Conservation (phyloP, 1,140 invertebrate species). For the Copidosoma floridanum region DNA sequence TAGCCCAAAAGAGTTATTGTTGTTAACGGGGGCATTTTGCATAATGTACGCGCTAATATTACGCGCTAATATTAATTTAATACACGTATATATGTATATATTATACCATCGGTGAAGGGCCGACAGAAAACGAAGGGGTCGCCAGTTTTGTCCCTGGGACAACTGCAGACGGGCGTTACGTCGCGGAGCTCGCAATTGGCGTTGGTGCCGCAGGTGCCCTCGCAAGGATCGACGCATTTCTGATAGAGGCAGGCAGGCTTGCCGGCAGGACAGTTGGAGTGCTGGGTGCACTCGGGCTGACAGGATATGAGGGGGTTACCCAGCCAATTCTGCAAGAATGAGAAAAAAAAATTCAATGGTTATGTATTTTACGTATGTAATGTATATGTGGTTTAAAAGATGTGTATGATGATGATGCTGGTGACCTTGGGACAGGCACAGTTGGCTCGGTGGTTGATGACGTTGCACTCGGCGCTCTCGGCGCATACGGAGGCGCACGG, state of each 20-base stretch:
- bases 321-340: conserved; percentile 63
- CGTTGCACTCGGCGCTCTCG: conserved; percentile 74
- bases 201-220: conserved; percentile 75
- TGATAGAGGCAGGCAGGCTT: conserved; percentile 79
- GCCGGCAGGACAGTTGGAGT: conserved; percentile 72
- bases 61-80: too few species aligned
- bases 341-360: too few species aligned
- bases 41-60: too few species aligned
- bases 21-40: too few species aligned
- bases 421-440: conserved; percentile 78
- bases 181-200: conserved; percentile 75
- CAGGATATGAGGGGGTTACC: conserved; percentile 74
- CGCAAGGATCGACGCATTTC: conserved; percentile 78
- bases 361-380: too few species aligned
- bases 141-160: conserved; percentile 82
- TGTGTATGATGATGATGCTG: too few species aligned
- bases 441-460: conserved; percentile 71
- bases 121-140: conserved; percentile 80
- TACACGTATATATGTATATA: too few species aligned
- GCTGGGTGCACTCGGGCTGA: conserved; percentile 69
- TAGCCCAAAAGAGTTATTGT: too few species aligned
- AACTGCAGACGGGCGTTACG: conserved; percentile 80
- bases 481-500: conserved; percentile 73
- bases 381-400: too few species aligned
- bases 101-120: conserved; percentile 74